Evolutionary conservation across 2,888 invertebrate genomes (phyloP), one percentile per base, ranked within the genome.

Genomic region (Ormyrus thymus): DNA sequence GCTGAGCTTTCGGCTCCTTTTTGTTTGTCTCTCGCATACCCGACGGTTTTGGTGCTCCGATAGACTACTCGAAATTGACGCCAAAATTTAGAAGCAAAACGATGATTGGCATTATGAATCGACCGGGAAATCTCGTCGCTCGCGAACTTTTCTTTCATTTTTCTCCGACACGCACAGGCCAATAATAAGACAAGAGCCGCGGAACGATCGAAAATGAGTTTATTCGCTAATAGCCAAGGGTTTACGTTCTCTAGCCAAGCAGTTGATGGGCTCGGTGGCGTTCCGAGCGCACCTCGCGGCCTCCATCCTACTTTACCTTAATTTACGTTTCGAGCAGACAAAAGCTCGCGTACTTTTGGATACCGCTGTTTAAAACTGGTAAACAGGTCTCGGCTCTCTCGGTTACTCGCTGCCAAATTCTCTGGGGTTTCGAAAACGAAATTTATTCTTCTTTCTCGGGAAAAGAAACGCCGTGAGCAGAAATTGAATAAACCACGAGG

Each of bases 1-100:
- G 64, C 59, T 61, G 53, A 77, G 59, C 70, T 78, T 72, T 80
- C 70, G 74, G 77, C 58, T 71, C 56, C 58, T 71, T 65, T 61
- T 80, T 80, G 71, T 62, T 80, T 72, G 71, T 62, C 79, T 72
- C 76, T 72, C 11, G 62, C 11, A 50, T 7, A 56, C 46, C n/a
- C 59, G 56, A 82, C 83, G 87, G 82, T 89, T 85, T 89, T 89
- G 87, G 89, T 89, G 89, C 87, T 86, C 87, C 87, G 89, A 89
- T 89, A 88, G 89, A 89, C 86, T 89, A 89, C 83, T 85, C 86
- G 83, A 89, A 89, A 89, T 87, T 86, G 48, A 81, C 80, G 48
- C 55, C 74, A 59, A 73, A 75, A 81, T 74, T 43, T 58, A 29
- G 2, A 55, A 68, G 10, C 62, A 51, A 79, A 68, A 79, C 68